A percentile compares a stretch with the other conserved stretches of the same genome.
Evolutionary conservation across 2,888 invertebrate genomes (phyloP).

Genomic region (Acanthosoma haemorrhoidale): DNA sequence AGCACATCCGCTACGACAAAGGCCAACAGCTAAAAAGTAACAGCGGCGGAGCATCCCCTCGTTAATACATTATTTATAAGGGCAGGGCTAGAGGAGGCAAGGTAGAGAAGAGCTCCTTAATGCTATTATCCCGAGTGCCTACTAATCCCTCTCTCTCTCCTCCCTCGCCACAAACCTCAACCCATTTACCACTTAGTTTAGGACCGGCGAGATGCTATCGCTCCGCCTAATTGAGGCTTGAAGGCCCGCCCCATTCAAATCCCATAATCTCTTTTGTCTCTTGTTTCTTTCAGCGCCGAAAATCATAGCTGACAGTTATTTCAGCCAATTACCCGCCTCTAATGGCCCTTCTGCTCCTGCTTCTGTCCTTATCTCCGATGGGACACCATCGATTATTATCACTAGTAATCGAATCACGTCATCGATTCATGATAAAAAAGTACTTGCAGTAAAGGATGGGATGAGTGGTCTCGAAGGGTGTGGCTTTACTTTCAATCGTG

Average conservation of each 20-base stretch:
- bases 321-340: slow-evolving; percentile 8
- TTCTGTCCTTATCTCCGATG: too few relatives aligned
- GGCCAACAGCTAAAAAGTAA: too few relatives aligned
- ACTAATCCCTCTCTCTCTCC: slow-evolving; percentile 15
- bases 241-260: background rate
- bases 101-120: background rate
- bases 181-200: slow-evolving; percentile 21
- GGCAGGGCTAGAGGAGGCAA: background rate
- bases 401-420: too few relatives aligned
- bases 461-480: too few relatives aligned
- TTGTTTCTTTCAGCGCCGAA: background rate
- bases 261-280: background rate
- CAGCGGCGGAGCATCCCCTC: background rate
- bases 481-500: too few relatives aligned
- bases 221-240: background rate
- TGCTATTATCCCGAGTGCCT: background rate
- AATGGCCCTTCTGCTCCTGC: background rate
- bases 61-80: background rate
- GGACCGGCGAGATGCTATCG: background rate
- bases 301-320: slow-evolving; percentile 7
- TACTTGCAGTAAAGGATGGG: too few relatives aligned
- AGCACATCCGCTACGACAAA: too few relatives aligned
- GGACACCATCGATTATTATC: too few relatives aligned
- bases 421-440: too few relatives aligned
- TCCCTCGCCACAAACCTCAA: slow-evolving; percentile 18